These are phyloP conservation scores for Meganola albula DNA, from an alignment of 2,888 invertebrate genomes.

Conservation along the genomic window DNA sequence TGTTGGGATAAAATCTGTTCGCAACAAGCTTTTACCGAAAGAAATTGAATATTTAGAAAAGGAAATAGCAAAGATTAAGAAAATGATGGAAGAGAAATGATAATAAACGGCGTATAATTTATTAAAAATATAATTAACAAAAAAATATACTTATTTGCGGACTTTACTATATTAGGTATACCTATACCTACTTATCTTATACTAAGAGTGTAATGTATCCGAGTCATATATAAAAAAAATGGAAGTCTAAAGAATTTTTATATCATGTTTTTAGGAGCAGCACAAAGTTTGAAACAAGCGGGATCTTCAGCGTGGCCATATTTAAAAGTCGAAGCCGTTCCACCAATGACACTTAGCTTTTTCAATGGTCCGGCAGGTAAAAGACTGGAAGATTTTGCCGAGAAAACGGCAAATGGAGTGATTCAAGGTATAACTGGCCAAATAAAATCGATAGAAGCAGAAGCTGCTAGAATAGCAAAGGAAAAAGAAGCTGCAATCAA, in stretches of 20 bases:
- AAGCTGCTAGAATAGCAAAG: slow-evolving; percentile 28
- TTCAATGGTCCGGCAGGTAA: slow-evolving; percentile 44
- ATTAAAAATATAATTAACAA: no score
- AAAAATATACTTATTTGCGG: no score
- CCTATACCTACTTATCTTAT: no score
- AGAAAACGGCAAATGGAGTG: slow-evolving; percentile 28
- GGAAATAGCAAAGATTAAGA: slow-evolving; percentile 46
- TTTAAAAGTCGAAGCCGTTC: slow-evolving; percentile 57
- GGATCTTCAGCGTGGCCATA: slow-evolving; percentile 51
- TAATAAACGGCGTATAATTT: no score
- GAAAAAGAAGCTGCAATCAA: slow-evolving; percentile 39
- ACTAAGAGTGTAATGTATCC: no score
- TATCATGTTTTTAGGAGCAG: slow-evolving; percentile 38
- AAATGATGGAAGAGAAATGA: slow-evolving; percentile 26
- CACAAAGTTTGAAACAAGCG: slow-evolving; percentile 34
- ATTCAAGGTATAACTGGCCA: slow-evolving; percentile 30
- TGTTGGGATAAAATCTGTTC: slow-evolving; percentile 32
- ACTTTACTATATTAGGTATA: no score
- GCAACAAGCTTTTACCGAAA: slow-evolving; percentile 40
- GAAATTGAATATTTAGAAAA: slow-evolving; percentile 51
- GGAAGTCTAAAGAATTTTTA: no score
- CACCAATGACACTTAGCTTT: slow-evolving; percentile 46
- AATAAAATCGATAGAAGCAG: slow-evolving; percentile 44
- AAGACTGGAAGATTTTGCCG: slow-evolving; percentile 39
- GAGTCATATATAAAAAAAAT: no score